Evolutionary conservation across 1,140 invertebrate species (phyloP).

Genomic region (Penaeus japonicus): DNA sequence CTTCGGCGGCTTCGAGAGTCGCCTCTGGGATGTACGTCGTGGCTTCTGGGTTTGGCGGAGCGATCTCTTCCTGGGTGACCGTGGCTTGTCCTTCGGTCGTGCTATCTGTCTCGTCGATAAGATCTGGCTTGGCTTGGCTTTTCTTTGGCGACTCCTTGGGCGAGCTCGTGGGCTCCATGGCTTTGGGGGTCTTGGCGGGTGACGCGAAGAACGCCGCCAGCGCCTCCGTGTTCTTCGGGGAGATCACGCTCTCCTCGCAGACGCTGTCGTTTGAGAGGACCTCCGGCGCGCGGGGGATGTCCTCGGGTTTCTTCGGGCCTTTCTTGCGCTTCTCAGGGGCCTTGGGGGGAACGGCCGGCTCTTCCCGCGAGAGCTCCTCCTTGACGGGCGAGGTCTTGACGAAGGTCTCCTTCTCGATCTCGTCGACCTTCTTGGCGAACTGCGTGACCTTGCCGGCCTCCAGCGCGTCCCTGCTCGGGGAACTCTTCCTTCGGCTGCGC

Average conservation of each 20-base stretch:
- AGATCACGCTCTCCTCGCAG: slow-evolving; percentile 8
- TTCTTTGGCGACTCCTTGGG: not conserved
- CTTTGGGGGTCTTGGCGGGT: not conserved
- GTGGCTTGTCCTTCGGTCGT: no score
- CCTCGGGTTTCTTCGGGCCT: not conserved
- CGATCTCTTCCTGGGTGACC: no score
- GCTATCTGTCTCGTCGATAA: no score
- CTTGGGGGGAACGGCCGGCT: not conserved
- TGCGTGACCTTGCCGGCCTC: not conserved
- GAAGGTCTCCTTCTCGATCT: no score
- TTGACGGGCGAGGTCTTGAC: no score
- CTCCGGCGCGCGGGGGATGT: not conserved
- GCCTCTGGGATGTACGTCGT: no score
- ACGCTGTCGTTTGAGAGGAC: not conserved
- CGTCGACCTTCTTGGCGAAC: not conserved
- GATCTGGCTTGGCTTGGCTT: not conserved
- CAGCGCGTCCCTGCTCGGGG: not conserved
- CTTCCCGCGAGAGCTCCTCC: no score
- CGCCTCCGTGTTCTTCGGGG: slow-evolving; percentile 32
- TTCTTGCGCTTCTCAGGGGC: not conserved
- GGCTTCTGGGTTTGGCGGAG: no score
- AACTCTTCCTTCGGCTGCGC: slow-evolving; percentile 27
- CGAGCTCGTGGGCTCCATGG: not conserved
- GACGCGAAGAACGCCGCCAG: slow-evolving; percentile 3
- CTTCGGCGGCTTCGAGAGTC: no score